These are phyloP conservation scores for Sarotherodon lohbergeri DNA, from an alignment of 2,113 vertebrate species.

Conservation along the genomic window DNA sequence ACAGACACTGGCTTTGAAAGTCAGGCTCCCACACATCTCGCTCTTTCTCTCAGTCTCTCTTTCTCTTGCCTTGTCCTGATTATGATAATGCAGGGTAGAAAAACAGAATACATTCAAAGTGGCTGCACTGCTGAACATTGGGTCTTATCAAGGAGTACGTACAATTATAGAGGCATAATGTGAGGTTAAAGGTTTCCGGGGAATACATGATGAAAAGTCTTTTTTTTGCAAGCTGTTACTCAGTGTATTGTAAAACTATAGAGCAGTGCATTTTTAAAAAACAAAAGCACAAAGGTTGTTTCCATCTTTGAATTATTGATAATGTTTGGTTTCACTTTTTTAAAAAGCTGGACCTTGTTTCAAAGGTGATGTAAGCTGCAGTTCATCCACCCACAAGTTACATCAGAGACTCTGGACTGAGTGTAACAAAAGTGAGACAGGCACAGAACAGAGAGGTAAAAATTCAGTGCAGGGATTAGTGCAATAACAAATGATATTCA, in stretches of 20 bases:
- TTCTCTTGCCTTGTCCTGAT: neutral
- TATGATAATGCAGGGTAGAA: neutral
- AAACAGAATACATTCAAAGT: neutral
- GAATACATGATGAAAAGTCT: neutral
- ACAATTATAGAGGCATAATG: neutral
- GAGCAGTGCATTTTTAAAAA: neutral
- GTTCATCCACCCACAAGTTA: conserved; percentile 23
- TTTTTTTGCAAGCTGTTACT: neutral
- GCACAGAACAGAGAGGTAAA: neutral
- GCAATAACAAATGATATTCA: neutral
- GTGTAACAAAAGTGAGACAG: neutral
- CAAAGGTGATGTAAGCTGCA: conserved; percentile 20
- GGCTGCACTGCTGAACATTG: neutral
- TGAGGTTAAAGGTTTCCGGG: neutral
- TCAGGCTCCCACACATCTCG: conserved; percentile 4
- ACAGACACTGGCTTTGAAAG: neutral
- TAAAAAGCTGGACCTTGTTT: neutral
- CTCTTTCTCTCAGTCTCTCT: neutral
- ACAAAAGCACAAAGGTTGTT: neutral
- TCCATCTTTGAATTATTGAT: conserved; percentile 10
- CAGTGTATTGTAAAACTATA: neutral
- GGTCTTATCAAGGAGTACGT: neutral
- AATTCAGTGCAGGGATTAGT: neutral
- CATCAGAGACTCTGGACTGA: conserved; percentile 8
- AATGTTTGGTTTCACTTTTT: neutral